Evolutionary conservation across 2,888 invertebrate genomes (phyloP), one percentile per base, ranked within the genome.

Genomic region (Sarcophaga variegata): DNA sequence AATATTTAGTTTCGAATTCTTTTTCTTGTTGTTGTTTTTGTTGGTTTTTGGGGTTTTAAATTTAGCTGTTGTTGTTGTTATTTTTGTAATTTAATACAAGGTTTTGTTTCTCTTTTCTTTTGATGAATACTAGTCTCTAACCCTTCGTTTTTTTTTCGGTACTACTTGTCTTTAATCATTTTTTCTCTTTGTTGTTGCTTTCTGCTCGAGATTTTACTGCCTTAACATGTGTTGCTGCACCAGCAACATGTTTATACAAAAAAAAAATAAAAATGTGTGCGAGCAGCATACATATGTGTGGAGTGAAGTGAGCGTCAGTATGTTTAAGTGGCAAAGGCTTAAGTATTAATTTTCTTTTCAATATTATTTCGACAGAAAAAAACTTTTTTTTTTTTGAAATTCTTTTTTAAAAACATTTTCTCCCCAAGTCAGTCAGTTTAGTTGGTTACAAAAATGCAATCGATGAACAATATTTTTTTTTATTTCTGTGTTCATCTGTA

Each of bases 151-250:
- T 78, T 78, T 75, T 81, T 82, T 82, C 82, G 78, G 76, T 81
- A 81, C 80, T 82, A 79, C 78, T 79, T 85, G 81, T 85, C 81
- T 87, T 84, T 84, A 87, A 87, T 84, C 81, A 87, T 82, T 45
- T 62, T 54, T 75, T 37, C 20, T 75, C 49, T 47, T 66, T 54
- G 11, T 62, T 66, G 5, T 59, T 59, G n/a, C 1, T 8, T 37
- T 17, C 4, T 54, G 54, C 10, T 14, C 54, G 12, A 14, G 54
- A 54, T 54, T 54, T 54, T 54, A 54, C 37, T 54, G 14, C 14
- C 54, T 54, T 14, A 54, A 54, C 54, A 54, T 54, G 54, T 54
- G 54, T 54, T 54, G 54, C 54, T 54, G 54, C 54, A 54, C 12
- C 14, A 14, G 54, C 54, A 54, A 54, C 54, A 54, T 54, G 17